These are phyloP conservation scores for Tiliacea aurago DNA, from an alignment of 2,888 invertebrate genomes.

Conservation along the genomic window DNA sequence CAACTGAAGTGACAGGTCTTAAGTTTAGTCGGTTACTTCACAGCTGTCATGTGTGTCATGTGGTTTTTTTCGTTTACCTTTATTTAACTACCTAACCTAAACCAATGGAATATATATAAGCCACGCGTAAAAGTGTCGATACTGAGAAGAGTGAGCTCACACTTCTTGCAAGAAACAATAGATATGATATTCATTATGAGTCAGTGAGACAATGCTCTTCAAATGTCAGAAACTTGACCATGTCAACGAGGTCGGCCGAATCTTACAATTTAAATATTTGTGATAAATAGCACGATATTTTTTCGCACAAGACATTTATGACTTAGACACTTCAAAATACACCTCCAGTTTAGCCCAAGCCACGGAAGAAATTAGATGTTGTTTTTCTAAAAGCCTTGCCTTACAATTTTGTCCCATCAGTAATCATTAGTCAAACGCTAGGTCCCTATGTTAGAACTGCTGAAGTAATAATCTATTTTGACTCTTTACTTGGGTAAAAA, in stretches of 20 bases:
- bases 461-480: constrained; percentile 19
- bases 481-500: constrained; percentile 40
- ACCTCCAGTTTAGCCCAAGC: background rate
- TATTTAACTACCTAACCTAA: no score
- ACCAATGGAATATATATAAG: no score
- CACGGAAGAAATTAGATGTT: background rate
- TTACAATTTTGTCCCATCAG: background rate
- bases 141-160: background rate
- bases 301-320: background rate
- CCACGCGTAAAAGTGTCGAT: background rate
- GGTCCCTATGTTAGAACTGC: constrained; percentile 10
- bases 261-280: background rate
- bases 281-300: background rate
- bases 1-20: no score
- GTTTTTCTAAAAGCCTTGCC: constrained; percentile 4
- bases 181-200: background rate
- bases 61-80: no score
- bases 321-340: background rate
- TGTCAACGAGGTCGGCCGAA: background rate
- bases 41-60: no score
- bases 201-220: background rate
- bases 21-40: no score
- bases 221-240: background rate
- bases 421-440: constrained; percentile 32
- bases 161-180: background rate